Conservation (phyloP, 2,888 invertebrate genomes). For the Heliconius ethilla region DNA sequence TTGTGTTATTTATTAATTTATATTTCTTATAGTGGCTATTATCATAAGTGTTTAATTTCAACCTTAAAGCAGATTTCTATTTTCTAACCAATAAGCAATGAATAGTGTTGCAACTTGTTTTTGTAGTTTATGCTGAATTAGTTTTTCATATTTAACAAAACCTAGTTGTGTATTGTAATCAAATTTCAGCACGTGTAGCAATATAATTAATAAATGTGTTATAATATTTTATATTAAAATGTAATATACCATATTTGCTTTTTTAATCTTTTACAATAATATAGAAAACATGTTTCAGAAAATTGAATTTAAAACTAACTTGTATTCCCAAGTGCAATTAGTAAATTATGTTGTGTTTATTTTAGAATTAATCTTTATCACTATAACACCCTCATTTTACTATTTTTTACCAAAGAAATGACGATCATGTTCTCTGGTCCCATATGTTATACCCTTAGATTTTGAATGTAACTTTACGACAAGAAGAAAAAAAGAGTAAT, state of each 20-base stretch:
- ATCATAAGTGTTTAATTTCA: constrained; percentile 11
- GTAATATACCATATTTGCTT: not conserved
- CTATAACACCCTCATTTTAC: too few relatives aligned
- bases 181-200: constrained; percentile 14
- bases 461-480: not conserved
- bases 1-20: not conserved
- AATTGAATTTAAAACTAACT: too few relatives aligned
- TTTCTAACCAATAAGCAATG: constrained; percentile 7
- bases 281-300: not conserved
- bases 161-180: constrained; percentile 19
- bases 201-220: not conserved
- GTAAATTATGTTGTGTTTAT: not conserved
- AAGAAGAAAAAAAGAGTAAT: not conserved
- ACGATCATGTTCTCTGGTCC: not conserved
- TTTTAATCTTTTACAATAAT: not conserved
- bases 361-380: not conserved
- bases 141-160: constrained; percentile 17
- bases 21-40: not conserved
- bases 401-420: not conserved
- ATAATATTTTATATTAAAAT: not conserved
- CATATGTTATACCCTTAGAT: not conserved
- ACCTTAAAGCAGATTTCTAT: constrained; percentile 23
- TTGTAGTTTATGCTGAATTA: constrained; percentile 26
- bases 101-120: constrained; percentile 29
- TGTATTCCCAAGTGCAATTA: not conserved